A percentile compares a stretch with the other conserved stretches of the same genome.
Evolutionary conservation across 2,888 invertebrate genomes (phyloP).

Genomic region (Tipula vernalis): DNA sequence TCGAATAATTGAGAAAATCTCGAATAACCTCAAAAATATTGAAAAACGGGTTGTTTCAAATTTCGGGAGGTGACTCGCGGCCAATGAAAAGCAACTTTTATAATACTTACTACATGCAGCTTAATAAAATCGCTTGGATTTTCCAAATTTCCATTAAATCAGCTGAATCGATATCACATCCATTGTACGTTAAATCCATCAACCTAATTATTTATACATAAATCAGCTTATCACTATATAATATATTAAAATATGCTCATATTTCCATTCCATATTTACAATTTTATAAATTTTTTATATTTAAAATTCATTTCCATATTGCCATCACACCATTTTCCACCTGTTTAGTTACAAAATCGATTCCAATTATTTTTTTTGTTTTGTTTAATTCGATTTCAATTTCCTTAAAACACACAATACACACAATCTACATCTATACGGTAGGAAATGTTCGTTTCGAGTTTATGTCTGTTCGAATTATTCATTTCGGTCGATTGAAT

Average conservation of each 20-base stretch:
- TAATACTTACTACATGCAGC: too few relatives aligned
- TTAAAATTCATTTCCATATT: neutral
- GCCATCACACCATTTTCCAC: neutral
- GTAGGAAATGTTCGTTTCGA: neutral
- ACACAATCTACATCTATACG: neutral
- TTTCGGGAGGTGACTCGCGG: too few relatives aligned
- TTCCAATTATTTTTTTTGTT: neutral
- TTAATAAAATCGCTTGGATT: neutral
- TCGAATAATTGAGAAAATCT: too few relatives aligned
- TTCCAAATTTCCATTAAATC: neutral
- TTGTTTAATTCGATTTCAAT: neutral
- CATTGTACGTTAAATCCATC: neutral
- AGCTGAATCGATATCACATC: neutral
- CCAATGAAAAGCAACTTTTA: too few relatives aligned
- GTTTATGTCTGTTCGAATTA: neutral
- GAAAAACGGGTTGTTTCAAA: too few relatives aligned
- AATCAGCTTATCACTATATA: neutral
- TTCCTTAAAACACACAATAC: neutral
- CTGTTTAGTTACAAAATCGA: neutral
- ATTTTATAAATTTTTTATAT: neutral
- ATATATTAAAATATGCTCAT: neutral
- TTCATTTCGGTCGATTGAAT: neutral
- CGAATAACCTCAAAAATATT: too few relatives aligned
- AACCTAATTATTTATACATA: neutral
- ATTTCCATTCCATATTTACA: neutral